Percentiles rank a stretch among this genome's conserved stretches.
Evolutionary conservation across 2,888 invertebrate genomes (phyloP).

Genomic region (Acleris sparsana): DNA sequence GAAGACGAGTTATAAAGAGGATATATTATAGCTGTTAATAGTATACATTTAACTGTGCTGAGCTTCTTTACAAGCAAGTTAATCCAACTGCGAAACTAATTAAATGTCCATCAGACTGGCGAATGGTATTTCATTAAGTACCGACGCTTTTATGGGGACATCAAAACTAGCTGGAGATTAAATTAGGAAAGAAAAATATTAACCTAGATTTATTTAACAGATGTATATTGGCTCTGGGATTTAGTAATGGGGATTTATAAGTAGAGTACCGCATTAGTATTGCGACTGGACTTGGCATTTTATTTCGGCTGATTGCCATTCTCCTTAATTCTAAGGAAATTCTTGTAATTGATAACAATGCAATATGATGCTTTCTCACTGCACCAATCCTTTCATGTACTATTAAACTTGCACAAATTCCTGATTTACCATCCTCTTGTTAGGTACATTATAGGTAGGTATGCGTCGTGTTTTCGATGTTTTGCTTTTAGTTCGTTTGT

Average conservation of each 20-base stretch:
- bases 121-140: slow-evolving; percentile 46
- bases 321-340: too few species aligned
- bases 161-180: slow-evolving; percentile 29
- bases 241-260: neutral
- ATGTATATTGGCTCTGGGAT: neutral
- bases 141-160: slow-evolving; percentile 39
- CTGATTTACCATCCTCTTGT: too few species aligned
- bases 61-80: slow-evolving; percentile 44
- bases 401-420: too few species aligned
- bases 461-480: too few species aligned
- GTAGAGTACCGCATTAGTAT: too few species aligned
- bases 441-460: too few species aligned
- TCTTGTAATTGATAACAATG: too few species aligned
- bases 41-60: neutral
- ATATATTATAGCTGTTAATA: slow-evolving; percentile 14
- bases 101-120: slow-evolving; percentile 52
- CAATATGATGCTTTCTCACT: too few species aligned
- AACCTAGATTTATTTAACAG: neutral
- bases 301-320: too few species aligned
- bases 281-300: too few species aligned
- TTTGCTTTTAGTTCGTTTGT: too few species aligned
- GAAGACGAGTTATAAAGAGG: neutral
- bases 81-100: slow-evolving; percentile 59
- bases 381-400: too few species aligned
- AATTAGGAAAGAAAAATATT: slow-evolving; percentile 1